Conservation (phyloP, 2,113 vertebrate genomes). For the Dromaius novaehollandiae region DNA sequence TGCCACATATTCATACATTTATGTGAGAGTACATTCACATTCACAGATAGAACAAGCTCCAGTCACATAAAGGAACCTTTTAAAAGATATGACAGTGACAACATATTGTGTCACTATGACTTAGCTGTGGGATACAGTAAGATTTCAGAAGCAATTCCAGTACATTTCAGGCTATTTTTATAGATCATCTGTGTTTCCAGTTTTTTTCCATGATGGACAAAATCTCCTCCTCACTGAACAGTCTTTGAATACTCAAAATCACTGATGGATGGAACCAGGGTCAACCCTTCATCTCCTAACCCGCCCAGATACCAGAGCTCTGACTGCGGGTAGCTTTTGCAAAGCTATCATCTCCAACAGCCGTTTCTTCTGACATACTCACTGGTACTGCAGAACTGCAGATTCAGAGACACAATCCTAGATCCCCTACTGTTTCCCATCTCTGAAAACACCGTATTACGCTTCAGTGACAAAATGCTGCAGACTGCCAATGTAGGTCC, state of each 20-base stretch:
- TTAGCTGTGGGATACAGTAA: background rate
- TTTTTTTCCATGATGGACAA: background rate
- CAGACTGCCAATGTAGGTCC: background rate
- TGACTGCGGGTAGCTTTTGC: background rate
- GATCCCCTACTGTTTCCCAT: background rate
- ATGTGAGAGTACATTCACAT: background rate
- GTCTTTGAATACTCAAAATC: background rate
- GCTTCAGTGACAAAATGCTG: background rate
- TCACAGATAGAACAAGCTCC: background rate
- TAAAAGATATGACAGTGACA: background rate
- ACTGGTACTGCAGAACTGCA: background rate
- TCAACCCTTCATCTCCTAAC: background rate
- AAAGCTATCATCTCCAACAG: background rate
- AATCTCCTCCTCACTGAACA: background rate
- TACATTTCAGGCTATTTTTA: background rate
- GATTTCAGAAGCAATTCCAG: background rate
- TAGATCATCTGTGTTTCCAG: background rate
- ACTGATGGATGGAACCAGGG: background rate
- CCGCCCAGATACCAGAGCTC: background rate
- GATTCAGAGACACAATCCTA: background rate
- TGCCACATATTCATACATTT: background rate
- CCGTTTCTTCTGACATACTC: background rate
- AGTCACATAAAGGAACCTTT: background rate
- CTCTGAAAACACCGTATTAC: background rate
- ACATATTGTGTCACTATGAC: rapidly evolving